Evolutionary conservation across 2,113 vertebrate genomes (phyloP).

Genomic region (Pachyramphus minor): DNA sequence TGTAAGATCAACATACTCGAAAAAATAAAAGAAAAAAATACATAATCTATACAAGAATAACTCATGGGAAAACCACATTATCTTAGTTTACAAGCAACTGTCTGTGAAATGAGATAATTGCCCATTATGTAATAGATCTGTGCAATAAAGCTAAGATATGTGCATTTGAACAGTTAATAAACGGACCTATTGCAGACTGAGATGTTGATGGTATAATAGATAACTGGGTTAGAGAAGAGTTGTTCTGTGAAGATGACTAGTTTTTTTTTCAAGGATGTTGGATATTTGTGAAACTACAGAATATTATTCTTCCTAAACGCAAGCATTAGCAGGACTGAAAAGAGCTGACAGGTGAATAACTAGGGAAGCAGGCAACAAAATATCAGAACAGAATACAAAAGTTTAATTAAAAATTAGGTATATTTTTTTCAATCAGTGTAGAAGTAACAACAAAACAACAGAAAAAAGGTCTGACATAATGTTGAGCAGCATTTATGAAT

Average conservation of each 20-base stretch:
- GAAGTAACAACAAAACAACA: background rate
- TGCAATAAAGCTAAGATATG: conserved; percentile 1
- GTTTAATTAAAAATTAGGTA: background rate
- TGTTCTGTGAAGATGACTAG: background rate
- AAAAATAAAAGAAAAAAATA: background rate
- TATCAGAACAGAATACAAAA: background rate
- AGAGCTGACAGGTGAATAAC: background rate
- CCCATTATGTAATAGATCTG: background rate
- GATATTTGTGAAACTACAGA: background rate
- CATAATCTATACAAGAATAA: background rate
- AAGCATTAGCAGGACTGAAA: background rate
- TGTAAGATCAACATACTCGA: background rate
- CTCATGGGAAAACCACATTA: background rate
- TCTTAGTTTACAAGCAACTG: conserved; percentile 23
- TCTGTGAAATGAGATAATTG: conserved; percentile 36
- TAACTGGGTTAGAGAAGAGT: background rate
- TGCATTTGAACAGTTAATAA: conserved; percentile 13
- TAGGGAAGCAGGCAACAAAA: background rate
- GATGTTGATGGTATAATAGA: background rate
- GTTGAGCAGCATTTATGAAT: background rate
- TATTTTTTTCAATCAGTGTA: background rate
- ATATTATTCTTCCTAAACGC: background rate
- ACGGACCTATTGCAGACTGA: background rate
- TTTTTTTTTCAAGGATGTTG: background rate
- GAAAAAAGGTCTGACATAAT: background rate